phyloP scores from a whole-genome alignment of 2,888 invertebrate species.

The Tetropium fuscum region DNA sequence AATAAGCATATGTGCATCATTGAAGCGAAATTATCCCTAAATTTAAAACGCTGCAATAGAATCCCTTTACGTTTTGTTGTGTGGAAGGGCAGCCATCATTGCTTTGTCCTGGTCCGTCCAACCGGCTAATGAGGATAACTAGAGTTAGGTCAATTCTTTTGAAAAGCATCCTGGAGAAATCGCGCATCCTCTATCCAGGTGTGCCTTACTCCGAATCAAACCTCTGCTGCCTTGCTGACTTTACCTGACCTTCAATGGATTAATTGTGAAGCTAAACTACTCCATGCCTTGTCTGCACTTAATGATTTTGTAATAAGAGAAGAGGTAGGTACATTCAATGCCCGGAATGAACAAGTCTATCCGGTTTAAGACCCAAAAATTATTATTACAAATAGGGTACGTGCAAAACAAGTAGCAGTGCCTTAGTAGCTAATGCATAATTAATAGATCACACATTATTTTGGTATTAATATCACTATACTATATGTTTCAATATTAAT shows the following conservation, averaged over 20 bases:
- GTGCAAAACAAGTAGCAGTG: no score
- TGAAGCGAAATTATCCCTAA: conserved; percentile 55
- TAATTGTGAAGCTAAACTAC: conserved; percentile 53
- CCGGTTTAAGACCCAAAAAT: no score
- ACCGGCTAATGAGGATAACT: conserved; percentile 66
- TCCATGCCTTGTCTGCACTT: conserved; percentile 35
- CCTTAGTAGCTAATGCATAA: no score
- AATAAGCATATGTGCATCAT: conserved; percentile 54
- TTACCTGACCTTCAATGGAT: conserved; percentile 50
- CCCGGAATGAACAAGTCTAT: no score
- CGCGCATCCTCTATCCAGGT: conserved; percentile 59
- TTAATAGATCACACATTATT: no score
- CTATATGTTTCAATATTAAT: no score
- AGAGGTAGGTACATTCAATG: no score
- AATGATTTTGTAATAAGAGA: conserved; percentile 46
- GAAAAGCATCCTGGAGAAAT: conserved; percentile 52
- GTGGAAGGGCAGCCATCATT: conserved; percentile 56
- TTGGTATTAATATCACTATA: no score
- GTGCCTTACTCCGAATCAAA: conserved; percentile 44
- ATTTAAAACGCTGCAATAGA: conserved; percentile 49
- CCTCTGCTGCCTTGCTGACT: conserved; percentile 48
- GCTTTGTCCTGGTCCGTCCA: conserved; percentile 59
- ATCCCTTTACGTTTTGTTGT: conserved; percentile 44
- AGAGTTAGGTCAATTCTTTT: conserved; percentile 66
- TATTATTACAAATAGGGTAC: no score